These are phyloP conservation scores for Lagopus leucura DNA, from an alignment of 2,113 vertebrate genomes.

Conservation along the genomic window DNA sequence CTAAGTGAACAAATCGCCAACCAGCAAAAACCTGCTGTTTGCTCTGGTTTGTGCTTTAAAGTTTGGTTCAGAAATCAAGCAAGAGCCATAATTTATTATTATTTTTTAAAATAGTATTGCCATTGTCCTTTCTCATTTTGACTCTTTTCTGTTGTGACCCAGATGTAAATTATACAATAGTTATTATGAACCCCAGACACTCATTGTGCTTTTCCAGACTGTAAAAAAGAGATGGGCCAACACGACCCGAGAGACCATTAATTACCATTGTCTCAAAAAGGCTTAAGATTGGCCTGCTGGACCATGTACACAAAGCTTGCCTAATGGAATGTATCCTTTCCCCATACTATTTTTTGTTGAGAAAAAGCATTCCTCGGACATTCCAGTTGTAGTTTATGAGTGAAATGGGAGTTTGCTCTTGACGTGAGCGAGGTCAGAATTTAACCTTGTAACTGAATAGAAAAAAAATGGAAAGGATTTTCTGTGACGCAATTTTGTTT, in stretches of 20 bases:
- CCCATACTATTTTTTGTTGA: background rate
- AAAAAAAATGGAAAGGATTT: background rate
- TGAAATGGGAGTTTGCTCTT: background rate
- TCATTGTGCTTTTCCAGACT: background rate
- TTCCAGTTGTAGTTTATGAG: background rate
- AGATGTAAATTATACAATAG: background rate
- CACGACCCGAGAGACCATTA: rapidly evolving
- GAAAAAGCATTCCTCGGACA: background rate
- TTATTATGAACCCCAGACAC: background rate
- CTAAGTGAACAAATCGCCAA: background rate
- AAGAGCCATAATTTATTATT: background rate
- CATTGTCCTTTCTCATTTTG: background rate
- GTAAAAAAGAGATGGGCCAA: background rate
- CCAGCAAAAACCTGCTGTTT: background rate
- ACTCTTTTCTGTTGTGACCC: background rate
- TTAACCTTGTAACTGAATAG: background rate
- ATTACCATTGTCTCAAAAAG: background rate
- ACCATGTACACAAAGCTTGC: background rate
- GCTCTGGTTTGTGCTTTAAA: background rate
- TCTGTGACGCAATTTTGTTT: background rate
- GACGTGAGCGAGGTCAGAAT: background rate
- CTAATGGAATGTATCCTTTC: background rate
- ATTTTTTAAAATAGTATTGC: background rate
- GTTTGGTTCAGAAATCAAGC: background rate
- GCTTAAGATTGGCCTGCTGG: background rate